Conservation (phyloP, 2,797 vertebrate species). For the Falco concolor region DNA sequence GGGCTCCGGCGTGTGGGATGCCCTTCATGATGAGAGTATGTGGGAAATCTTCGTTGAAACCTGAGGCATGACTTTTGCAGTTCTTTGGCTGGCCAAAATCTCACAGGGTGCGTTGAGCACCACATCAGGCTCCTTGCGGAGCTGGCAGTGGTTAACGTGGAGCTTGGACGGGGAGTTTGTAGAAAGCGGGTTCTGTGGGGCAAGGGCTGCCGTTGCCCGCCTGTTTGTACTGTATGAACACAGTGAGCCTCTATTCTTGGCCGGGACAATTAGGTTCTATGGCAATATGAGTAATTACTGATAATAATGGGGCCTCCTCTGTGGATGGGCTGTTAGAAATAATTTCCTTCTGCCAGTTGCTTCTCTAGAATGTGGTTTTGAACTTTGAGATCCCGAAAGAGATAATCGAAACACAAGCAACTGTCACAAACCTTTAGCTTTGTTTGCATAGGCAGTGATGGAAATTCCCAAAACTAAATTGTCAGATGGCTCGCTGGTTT, state of each 20-base stretch:
- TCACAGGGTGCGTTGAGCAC: not conserved
- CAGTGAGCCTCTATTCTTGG: slow-evolving; percentile 2
- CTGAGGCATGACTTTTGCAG: not conserved
- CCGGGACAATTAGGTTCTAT: not conserved
- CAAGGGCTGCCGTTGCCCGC: not conserved
- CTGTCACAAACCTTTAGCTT: slow-evolving; percentile 55
- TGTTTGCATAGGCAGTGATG: slow-evolving; percentile 29
- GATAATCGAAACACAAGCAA: slow-evolving; percentile 36
- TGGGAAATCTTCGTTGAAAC: not conserved
- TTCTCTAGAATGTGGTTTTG: slow-evolving; percentile 52
- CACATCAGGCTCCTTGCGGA: not conserved
- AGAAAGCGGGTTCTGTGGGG: not conserved
- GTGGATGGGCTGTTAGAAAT: slow-evolving; percentile 22
- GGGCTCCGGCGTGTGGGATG: not conserved
- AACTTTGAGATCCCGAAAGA: slow-evolving; percentile 35
- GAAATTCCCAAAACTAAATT: not conserved
- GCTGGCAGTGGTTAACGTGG: not conserved
- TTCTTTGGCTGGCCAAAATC: not conserved
- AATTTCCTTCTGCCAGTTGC: slow-evolving; percentile 49
- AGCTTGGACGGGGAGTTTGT: not conserved
- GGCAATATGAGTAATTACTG: slow-evolving; percentile 53
- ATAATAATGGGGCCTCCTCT: slow-evolving; percentile 38
- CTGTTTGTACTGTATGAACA: not conserved
- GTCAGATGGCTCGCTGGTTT: not conserved
- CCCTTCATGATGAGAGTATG: not conserved